These are phyloP conservation scores for Herpailurus yagouaroundi DNA, from an alignment of 2,113 vertebrate genomes.

Conservation along the genomic window DNA sequence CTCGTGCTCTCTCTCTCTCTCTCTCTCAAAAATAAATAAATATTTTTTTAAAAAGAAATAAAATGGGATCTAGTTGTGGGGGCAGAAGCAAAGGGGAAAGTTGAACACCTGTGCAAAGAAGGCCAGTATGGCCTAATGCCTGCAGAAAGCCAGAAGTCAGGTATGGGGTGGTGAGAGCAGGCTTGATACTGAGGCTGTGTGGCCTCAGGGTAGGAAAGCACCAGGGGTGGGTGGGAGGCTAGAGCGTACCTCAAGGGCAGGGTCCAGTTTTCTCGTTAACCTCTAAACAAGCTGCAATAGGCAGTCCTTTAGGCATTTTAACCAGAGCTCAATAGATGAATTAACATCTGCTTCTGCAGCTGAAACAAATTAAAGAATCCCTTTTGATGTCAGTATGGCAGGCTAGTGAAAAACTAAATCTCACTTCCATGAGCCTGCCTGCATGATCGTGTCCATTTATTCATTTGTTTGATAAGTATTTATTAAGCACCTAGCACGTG, in stretches of 20 bases:
- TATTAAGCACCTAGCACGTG: neutral
- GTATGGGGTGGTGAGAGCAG: accelerated
- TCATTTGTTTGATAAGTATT: neutral
- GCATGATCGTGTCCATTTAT: neutral
- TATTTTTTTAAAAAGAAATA: neutral
- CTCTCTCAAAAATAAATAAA: too few relatives aligned
- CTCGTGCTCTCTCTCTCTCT: too few relatives aligned
- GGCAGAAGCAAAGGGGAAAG: neutral
- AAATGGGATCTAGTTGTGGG: neutral
- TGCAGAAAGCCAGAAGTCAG: neutral
- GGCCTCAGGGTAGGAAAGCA: neutral
- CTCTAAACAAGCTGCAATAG: neutral
- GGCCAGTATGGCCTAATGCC: neutral
- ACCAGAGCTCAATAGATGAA: neutral
- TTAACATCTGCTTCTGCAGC: neutral
- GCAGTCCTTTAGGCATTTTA: neutral
- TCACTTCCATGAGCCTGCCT: neutral
- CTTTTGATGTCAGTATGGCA: neutral
- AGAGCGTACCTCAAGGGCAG: neutral
- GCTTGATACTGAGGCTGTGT: neutral
- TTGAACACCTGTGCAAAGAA: neutral
- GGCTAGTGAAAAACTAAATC: neutral
- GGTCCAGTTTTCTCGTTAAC: neutral
- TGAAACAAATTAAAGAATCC: neutral
- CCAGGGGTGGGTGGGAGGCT: neutral